Base-by-base conservation (phyloP, 2,797 vertebrate genomes). In the Echiichthys vipera region DNA sequence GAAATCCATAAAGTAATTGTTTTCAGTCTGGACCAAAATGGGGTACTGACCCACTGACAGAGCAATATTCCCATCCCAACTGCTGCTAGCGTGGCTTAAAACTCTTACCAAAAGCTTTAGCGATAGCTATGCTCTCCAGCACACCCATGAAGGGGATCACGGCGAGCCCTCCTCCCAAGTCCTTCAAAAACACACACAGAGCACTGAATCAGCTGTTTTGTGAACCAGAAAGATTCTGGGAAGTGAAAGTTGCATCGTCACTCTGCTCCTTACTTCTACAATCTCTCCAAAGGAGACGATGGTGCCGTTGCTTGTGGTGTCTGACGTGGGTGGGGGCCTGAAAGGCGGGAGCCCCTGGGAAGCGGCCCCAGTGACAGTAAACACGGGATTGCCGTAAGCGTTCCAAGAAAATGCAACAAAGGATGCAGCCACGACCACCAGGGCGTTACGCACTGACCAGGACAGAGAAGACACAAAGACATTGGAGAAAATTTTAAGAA, bases 131-230 rank as follows among this genome's bases (percentile, higher is more conserved):
- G 54, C 95, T 99, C 92, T 99, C 98, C 93, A 99, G 74, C 54
- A 99, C 85, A 4, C 97, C 97, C 95, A 99, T 95, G 63, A 99
- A 89, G 0, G 98, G 96, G 71, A 99, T 96, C 71, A 99, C 95
- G 0, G 94, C 96, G 71, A 99, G 92, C 4, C 96, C 97, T 0
- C 81, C 91, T 22, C 96, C 97, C 87, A 98, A 94, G 80, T 87
- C 95, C 98, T 99, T 90, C 37, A 58, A 69, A 15, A 61, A 55
- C n/a, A 77, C 17, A 75, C 1, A 63, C 9, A 57, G 3, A 8
- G 55, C 15, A 68, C 6, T 2, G 20, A 46, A 15, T 84, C 71
- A 78, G 74, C 18, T 12, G 40, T 29, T 17, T 47, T 39, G 1
- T 29, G 3, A 58, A 24, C 4, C 4, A 20, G 22, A 59, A 22